Percentiles rank a stretch among this genome's conserved stretches.
Conservation (phyloP, 2,888 invertebrate genomes). For the Plutella xylostella region DNA sequence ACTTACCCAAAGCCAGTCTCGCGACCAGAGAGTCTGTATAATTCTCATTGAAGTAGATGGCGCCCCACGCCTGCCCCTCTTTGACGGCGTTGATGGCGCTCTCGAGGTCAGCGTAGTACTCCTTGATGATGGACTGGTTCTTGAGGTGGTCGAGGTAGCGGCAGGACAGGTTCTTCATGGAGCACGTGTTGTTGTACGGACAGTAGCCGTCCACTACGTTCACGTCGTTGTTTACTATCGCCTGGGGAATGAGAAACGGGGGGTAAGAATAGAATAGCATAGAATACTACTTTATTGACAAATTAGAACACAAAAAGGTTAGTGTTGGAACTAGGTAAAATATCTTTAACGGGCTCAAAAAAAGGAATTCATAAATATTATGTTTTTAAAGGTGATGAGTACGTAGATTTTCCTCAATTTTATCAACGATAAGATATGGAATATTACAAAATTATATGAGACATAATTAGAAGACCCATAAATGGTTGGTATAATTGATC, state of each 20-base stretch:
- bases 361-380: too few species aligned
- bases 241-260: constrained; percentile 29
- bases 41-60: constrained; percentile 88
- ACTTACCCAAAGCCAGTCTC: constrained; percentile 77
- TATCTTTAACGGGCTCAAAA: too few species aligned
- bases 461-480: too few species aligned
- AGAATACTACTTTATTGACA: too few species aligned
- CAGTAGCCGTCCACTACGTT: constrained; percentile 57
- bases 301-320: too few species aligned
- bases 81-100: constrained; percentile 80
- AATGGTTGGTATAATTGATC: too few species aligned
- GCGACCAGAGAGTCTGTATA: constrained; percentile 90
- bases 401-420: too few species aligned
- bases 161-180: constrained; percentile 80
- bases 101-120: constrained; percentile 73
- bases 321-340: too few species aligned
- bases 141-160: constrained; percentile 82
- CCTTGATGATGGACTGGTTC: constrained; percentile 76
- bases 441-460: too few species aligned
- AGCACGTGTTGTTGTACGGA: constrained; percentile 72
- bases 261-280: too few species aligned
- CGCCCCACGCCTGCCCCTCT: constrained; percentile 88
- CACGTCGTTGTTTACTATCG: constrained; percentile 61
- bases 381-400: too few species aligned
- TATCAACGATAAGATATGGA: too few species aligned